phyloP scores from a whole-genome alignment of 2,888 invertebrate genomes.

The Eudemis profundana region DNA sequence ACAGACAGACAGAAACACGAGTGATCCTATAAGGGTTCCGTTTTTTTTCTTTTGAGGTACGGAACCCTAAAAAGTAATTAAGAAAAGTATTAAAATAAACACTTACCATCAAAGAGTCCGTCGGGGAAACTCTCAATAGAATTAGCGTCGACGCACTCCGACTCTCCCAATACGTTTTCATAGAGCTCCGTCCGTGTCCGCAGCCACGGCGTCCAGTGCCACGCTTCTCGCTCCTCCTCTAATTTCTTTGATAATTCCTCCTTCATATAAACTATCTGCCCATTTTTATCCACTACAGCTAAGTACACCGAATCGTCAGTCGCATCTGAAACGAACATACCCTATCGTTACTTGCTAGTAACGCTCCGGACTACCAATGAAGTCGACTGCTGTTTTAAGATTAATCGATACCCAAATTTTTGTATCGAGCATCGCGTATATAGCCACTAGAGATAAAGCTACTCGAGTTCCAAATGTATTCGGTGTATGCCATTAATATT shows the following conservation, averaged over 20 bases:
- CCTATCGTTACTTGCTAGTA: background rate
- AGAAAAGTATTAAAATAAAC: too few relatives aligned
- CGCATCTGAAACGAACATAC: constrained; percentile 57
- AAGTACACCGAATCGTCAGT: constrained; percentile 53
- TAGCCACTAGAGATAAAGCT: constrained; percentile 35
- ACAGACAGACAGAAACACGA: too few relatives aligned
- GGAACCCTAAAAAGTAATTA: too few relatives aligned
- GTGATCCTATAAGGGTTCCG: too few relatives aligned
- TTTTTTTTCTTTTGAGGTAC: too few relatives aligned
- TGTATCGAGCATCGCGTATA: constrained; percentile 1
- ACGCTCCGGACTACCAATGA: background rate
- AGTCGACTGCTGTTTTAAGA: constrained; percentile 7
- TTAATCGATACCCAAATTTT: constrained; percentile 25
- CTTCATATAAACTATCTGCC: constrained; percentile 63
- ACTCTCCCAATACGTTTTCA: constrained; percentile 60
- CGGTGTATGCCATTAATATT: too few relatives aligned
- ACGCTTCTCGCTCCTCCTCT: constrained; percentile 62
- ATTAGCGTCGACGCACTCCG: constrained; percentile 55
- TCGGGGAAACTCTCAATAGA: constrained; percentile 86
- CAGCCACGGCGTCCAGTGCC: constrained; percentile 81
- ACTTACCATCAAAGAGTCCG: constrained; percentile 72
- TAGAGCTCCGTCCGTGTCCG: constrained; percentile 66
- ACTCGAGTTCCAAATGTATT: too few relatives aligned
- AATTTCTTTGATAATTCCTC: constrained; percentile 65
- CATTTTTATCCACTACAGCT: constrained; percentile 60